Percentiles rank a stretch among this genome's conserved stretches.
These are phyloP conservation scores for Electrophaes corylata DNA, from an alignment of 2,888 invertebrate species.

Conservation along the genomic window DNA sequence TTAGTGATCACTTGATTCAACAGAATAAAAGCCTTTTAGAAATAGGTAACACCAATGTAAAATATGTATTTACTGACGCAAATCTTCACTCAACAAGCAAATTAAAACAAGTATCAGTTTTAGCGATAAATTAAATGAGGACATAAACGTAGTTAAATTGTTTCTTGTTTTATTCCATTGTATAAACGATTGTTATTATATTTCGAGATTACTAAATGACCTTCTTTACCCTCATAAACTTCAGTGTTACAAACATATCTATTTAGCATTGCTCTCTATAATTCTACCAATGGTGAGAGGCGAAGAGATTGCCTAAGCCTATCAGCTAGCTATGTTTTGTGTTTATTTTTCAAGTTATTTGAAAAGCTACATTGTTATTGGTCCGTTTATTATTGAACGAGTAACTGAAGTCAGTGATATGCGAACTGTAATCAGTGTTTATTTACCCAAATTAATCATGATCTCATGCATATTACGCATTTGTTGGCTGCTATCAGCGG, in stretches of 20 bases:
- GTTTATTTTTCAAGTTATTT: background rate
- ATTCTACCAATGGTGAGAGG: background rate
- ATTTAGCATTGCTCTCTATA: background rate
- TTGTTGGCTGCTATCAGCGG: constrained; percentile 23
- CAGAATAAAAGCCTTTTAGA: too few relatives aligned
- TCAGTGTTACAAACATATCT: constrained; percentile 10
- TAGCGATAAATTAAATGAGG: constrained; percentile 49
- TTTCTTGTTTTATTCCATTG: constrained; percentile 75
- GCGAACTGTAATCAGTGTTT: constrained; percentile 59
- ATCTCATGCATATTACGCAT: constrained; percentile 63
- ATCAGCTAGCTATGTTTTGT: too few relatives aligned
- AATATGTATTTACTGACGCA: constrained; percentile 4
- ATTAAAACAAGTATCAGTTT: constrained; percentile 28
- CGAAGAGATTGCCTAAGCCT: too few relatives aligned
- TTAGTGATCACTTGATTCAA: too few relatives aligned
- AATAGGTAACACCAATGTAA: background rate
- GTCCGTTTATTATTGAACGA: background rate
- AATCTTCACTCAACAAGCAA: constrained; percentile 27
- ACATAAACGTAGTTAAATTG: constrained; percentile 53
- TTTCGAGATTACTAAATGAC: constrained; percentile 56
- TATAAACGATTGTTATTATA: constrained; percentile 57
- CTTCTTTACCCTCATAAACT: constrained; percentile 50
- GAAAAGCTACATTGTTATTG: background rate
- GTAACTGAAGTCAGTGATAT: background rate
- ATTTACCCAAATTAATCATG: constrained; percentile 73